phyloP scores from a whole-genome alignment of 1,140 invertebrate genomes.

The Lordiphosa stackelbergi region DNA sequence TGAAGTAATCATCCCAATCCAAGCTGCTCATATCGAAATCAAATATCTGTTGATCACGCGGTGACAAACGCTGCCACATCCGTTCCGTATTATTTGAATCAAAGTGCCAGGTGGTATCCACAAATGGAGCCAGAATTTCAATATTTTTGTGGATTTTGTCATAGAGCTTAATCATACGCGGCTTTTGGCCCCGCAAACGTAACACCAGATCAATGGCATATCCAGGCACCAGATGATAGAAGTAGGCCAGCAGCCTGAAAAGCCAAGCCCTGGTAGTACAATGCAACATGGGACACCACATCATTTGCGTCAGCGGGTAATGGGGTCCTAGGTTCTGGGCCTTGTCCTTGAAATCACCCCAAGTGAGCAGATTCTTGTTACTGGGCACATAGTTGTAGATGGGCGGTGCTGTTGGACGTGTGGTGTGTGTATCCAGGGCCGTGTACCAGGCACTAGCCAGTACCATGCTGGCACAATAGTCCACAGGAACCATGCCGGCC shows the following conservation, averaged over 20 bases:
- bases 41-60: conserved; percentile 82
- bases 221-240: conserved; percentile 81
- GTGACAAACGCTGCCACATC: conserved; percentile 80
- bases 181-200: conserved; percentile 69
- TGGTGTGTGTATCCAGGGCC: conserved; percentile 5
- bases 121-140: conserved; percentile 83
- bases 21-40: conserved; percentile 82
- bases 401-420: conserved; percentile 33
- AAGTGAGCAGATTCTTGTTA: conserved; percentile 81
- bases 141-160: conserved; percentile 84
- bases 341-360: conserved; percentile 79
- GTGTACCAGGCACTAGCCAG: conserved; percentile 82
- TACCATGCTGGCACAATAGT: conserved; percentile 87
- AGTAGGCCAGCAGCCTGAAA: conserved; percentile 76
- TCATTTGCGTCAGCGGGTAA: conserved; percentile 69
- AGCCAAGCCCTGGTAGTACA: conserved; percentile 72
- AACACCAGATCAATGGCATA: conserved; percentile 79
- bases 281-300: conserved; percentile 78
- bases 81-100: conserved; percentile 81
- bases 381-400: conserved; percentile 86
- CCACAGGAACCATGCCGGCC: conserved; percentile 90
- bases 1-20: conserved; percentile 82
- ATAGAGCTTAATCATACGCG: conserved; percentile 82
- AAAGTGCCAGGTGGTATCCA: conserved; percentile 83
- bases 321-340: conserved; percentile 49